Conservation (phyloP, 2,888 invertebrate genomes). For the Lepidochitona cinerea region DNA sequence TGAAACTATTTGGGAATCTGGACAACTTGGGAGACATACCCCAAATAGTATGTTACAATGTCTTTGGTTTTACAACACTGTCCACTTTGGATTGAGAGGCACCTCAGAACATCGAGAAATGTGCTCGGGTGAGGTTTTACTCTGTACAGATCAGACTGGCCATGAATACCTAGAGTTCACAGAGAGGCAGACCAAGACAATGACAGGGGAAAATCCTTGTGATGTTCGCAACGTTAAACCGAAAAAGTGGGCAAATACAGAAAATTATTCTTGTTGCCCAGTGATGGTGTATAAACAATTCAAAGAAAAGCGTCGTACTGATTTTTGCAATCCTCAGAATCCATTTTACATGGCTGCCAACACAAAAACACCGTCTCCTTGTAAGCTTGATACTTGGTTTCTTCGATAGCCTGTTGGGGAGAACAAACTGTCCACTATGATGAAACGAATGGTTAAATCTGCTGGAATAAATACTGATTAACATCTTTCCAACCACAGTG, state of each 20-base stretch:
- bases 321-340: not conserved
- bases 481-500: constrained; percentile 11
- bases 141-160: not conserved
- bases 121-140: not conserved
- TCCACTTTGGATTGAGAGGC: constrained; percentile 13
- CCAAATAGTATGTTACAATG: constrained; percentile 9
- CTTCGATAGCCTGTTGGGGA: constrained; percentile 5
- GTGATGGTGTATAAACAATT: not conserved
- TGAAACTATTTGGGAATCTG: not conserved
- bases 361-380: not conserved
- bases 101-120: not conserved
- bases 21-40: not conserved
- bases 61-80: constrained; percentile 14
- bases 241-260: not conserved
- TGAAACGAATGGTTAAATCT: constrained; percentile 13
- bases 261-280: not conserved
- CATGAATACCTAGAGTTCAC: not conserved
- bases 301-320: not conserved
- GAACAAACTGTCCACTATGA: constrained; percentile 11
- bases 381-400: constrained; percentile 5
- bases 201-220: not conserved
- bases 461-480: not conserved
- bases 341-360: constrained; percentile 11
- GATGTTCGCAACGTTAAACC: not conserved
- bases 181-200: not conserved